A percentile compares a stretch with the other conserved stretches of the same genome.
Evolutionary conservation across 2,113 vertebrate genomes (phyloP).

Genomic region (Burhinus bistriatus): DNA sequence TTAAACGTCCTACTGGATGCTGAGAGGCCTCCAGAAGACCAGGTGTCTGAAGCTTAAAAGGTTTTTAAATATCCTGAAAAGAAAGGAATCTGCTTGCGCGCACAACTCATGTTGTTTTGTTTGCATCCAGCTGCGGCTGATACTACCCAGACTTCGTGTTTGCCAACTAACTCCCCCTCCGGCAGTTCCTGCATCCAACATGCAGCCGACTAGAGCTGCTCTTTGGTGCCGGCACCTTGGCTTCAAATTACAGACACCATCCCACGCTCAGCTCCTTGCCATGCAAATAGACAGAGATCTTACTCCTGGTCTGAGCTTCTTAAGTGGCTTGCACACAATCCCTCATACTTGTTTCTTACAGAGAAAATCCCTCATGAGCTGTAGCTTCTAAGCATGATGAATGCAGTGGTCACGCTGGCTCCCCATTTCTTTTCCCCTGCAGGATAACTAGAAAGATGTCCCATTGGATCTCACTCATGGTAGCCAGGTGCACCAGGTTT

Average conservation of each 20-base stretch:
- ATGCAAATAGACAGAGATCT: background rate
- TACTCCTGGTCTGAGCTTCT: background rate
- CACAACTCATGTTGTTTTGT: background rate
- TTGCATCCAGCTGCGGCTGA: background rate
- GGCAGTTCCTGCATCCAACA: background rate
- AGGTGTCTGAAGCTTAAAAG: background rate
- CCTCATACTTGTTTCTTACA: background rate
- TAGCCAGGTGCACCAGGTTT: background rate
- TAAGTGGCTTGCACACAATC: background rate
- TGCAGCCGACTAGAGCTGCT: background rate
- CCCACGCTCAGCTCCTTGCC: background rate
- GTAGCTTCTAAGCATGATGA: background rate
- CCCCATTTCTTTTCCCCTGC: background rate
- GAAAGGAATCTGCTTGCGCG: background rate
- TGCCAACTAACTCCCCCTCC: background rate
- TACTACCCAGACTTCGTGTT: accelerated
- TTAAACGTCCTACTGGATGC: background rate
- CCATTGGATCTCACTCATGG: background rate
- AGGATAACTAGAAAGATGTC: background rate
- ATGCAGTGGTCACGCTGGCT: background rate
- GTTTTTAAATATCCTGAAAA: background rate
- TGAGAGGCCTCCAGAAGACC: background rate
- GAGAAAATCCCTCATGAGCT: background rate
- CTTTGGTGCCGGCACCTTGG: background rate
- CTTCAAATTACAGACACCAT: background rate